These are phyloP conservation scores for Pelusios castaneus DNA, from an alignment of 2,113 vertebrate species.

Conservation along the genomic window DNA sequence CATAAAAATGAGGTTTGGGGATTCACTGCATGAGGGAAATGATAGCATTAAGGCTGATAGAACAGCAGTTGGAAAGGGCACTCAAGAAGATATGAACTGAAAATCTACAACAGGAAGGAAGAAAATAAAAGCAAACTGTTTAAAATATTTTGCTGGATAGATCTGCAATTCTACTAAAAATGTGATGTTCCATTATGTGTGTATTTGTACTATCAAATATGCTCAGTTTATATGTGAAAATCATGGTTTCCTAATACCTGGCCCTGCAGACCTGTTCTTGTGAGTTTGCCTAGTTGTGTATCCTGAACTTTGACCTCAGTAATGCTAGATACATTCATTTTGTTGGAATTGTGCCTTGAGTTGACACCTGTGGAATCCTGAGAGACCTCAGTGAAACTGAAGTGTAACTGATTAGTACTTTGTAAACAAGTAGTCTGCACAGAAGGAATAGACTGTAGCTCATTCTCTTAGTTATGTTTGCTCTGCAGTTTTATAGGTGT, in stretches of 20 bases:
- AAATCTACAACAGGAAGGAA: neutral
- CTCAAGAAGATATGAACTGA: fast-evolving
- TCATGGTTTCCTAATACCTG: too few species aligned
- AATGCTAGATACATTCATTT: neutral
- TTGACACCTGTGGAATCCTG: neutral
- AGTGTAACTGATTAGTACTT: neutral
- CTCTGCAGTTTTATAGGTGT: neutral
- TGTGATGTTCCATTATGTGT: neutral
- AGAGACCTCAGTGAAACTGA: neutral
- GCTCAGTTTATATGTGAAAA: neutral
- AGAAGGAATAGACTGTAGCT: neutral
- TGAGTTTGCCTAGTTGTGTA: neutral
- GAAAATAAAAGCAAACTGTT: neutral
- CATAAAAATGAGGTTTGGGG: neutral
- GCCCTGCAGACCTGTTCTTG: neutral
- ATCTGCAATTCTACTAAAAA: neutral
- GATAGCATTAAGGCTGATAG: neutral
- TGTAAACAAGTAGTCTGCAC: neutral
- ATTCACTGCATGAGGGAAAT: neutral
- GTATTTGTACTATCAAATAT: neutral
- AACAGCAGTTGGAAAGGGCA: neutral
- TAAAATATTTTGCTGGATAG: neutral
- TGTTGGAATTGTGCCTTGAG: neutral
- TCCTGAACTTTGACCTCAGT: neutral
- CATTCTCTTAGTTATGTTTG: neutral